phyloP scores from a whole-genome alignment of 2,797 vertebrate genomes.

The Rhodeus uyekii region DNA sequence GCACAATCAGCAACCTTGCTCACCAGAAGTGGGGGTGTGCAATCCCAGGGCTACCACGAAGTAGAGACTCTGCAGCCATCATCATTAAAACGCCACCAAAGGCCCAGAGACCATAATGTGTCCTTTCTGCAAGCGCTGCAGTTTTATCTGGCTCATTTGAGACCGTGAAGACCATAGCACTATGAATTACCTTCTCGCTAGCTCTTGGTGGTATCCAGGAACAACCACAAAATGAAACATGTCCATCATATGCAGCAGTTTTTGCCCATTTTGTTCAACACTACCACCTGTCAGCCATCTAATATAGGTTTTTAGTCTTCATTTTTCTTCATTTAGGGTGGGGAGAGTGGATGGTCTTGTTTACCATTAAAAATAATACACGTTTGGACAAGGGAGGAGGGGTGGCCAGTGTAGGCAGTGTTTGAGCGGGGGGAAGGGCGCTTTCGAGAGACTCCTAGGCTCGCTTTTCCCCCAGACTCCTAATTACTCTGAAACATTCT shows the following conservation, averaged over 20 bases:
- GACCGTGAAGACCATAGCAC: constrained; percentile 61
- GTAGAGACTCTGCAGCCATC: constrained; percentile 74
- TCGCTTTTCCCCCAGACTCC: constrained; percentile 52
- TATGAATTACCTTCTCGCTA: constrained; percentile 60
- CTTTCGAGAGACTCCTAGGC: constrained; percentile 56
- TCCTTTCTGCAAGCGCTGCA: constrained; percentile 74
- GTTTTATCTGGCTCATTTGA: constrained; percentile 69
- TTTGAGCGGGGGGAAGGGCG: constrained; percentile 62
- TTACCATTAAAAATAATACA: constrained; percentile 67
- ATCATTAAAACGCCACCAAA: constrained; percentile 71
- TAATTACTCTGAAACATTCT: constrained; percentile 66
- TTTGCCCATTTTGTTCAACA: constrained; percentile 53
- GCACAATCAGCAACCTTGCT: constrained; percentile 49
- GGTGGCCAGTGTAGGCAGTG: constrained; percentile 61
- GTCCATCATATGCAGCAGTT: constrained; percentile 44
- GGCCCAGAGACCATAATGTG: constrained; percentile 69
- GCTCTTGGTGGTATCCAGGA: constrained; percentile 37
- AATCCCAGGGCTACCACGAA: constrained; percentile 64
- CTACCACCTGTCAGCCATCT: constrained; percentile 61
- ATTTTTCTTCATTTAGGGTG: constrained; percentile 72
- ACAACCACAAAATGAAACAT: background rate
- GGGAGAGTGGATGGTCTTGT: constrained; percentile 64
- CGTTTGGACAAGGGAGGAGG: constrained; percentile 40
- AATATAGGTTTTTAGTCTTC: constrained; percentile 65
- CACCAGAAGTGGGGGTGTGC: constrained; percentile 49